Percentiles rank a stretch among this genome's conserved stretches.
phyloP scores from a whole-genome alignment of 1,140 invertebrate species.

The Triops longicaudatus region DNA sequence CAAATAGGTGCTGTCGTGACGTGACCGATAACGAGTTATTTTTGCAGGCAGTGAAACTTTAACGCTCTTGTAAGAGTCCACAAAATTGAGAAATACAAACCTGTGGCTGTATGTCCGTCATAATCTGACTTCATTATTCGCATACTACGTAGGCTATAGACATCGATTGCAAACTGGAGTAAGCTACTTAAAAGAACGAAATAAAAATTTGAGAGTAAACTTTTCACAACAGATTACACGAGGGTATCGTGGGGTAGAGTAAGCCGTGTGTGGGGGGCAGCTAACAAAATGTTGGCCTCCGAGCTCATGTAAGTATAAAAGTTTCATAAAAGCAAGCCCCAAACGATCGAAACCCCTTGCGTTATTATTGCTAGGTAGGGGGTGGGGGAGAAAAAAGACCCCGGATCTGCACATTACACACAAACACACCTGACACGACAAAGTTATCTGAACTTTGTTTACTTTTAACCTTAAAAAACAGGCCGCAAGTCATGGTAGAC shows the following conservation, averaged over 20 bases:
- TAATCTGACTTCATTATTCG: too few species aligned
- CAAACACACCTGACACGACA: constrained; percentile 13
- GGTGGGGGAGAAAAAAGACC: neutral
- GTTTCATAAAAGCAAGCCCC: neutral
- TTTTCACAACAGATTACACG: neutral
- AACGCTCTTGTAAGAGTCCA: too few species aligned
- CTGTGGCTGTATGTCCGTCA: too few species aligned
- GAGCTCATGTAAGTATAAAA: neutral
- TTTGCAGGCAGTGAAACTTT: too few species aligned
- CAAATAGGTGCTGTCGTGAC: too few species aligned
- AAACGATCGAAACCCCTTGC: neutral
- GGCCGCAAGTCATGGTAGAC: neutral
- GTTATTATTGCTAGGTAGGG: neutral
- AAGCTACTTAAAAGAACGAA: too few species aligned
- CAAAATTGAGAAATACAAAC: too few species aligned
- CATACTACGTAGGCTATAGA: too few species aligned
- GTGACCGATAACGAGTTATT: too few species aligned
- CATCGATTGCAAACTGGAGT: too few species aligned
- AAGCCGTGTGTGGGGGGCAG: neutral
- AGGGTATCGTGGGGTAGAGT: neutral
- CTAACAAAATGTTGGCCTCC: neutral
- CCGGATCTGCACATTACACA: constrained; percentile 8
- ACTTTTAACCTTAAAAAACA: neutral
- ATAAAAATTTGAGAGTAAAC: neutral
- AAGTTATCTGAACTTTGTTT: neutral